Evolutionary conservation across 2,888 invertebrate genomes (phyloP), one percentile per base, ranked within the genome.

Genomic region (Leucozona laternaria): DNA sequence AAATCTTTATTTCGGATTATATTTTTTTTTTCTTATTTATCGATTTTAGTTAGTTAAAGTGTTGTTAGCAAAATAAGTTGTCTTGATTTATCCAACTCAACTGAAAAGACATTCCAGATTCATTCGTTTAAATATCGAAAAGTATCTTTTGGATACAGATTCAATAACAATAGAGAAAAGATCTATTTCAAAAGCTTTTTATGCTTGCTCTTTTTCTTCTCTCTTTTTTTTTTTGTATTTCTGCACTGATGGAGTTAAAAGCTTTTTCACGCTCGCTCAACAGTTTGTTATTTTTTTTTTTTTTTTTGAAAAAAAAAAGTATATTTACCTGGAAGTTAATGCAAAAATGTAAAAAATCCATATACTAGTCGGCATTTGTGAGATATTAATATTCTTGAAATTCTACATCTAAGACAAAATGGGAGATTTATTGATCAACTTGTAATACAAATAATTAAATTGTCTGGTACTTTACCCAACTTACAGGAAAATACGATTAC

Each of bases 81-180:
- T 50, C 66, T 77, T 57, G 68, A 73, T 77, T 25, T 62, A 53
- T 80, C 73, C 77, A 79, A 80, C 60, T 77, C 45, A 77, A 85
- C 80, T 85, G 85, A 62, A 48, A 17, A 57, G 58, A 50, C 31
- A 48, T 57, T 68, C 13, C 72, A 64, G 77, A 37, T 78, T 50
- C 73, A 22, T 73, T 68, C 73, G 68, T 57, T 85, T 85, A 85
- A 81, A 85, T 85, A 85, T 85, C 37, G 8, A 84, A 76, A 60
- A 57, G n/a, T 43, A 64, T 80, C 68, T 68, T 37, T 50, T 4
- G 13, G 15, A 15, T 11, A n/a, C n/a, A 28, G 71, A 68, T 53
- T 53, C 3, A 7, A 73, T 37, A 50, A 28, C 8, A 3, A 73
- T 37, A 50, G 25, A 53, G 31, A 73, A 58, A 43, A 6, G 45